phyloP scores from a whole-genome alignment of 2,888 invertebrate species.

The Amorpha juglandis region DNA sequence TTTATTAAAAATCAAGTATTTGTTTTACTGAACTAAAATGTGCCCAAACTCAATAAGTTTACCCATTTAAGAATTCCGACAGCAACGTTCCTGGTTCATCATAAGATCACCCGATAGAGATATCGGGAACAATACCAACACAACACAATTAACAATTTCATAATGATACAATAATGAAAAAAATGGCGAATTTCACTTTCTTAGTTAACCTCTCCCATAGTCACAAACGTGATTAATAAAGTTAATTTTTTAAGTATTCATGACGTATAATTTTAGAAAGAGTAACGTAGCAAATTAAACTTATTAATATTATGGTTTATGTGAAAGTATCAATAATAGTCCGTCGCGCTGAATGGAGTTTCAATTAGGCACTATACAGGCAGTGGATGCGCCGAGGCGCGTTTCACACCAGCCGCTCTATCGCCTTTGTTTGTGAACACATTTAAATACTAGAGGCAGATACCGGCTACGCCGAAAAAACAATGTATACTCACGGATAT shows the following conservation, averaged over 20 bases:
- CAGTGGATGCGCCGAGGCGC: slow-evolving; percentile 61
- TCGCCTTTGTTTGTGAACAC: slow-evolving; percentile 79
- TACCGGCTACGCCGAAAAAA: slow-evolving; percentile 49
- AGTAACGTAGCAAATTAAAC: too few relatives aligned
- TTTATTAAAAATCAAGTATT: not conserved
- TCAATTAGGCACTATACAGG: slow-evolving; percentile 77
- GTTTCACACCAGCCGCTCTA: slow-evolving; percentile 69
- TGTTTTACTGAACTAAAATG: not conserved
- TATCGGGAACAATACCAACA: too few relatives aligned
- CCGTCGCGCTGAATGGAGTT: slow-evolving; percentile 46
- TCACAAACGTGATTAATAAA: too few relatives aligned
- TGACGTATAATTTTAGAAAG: not conserved
- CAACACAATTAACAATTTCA: too few relatives aligned
- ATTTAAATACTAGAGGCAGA: slow-evolving; percentile 75
- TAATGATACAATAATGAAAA: too few relatives aligned
- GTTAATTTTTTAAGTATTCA: not conserved
- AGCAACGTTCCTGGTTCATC: too few relatives aligned
- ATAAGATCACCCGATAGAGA: too few relatives aligned
- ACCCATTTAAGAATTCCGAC: too few relatives aligned
- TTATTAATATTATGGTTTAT: not conserved
- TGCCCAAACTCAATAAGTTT: too few relatives aligned
- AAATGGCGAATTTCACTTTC: too few relatives aligned
- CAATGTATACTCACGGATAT: slow-evolving; percentile 53
- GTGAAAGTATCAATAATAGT: slow-evolving; percentile 37
- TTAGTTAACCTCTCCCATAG: too few relatives aligned